Evolutionary conservation across 2,113 vertebrate genomes (phyloP).

Genomic region (Caracal caracal): DNA sequence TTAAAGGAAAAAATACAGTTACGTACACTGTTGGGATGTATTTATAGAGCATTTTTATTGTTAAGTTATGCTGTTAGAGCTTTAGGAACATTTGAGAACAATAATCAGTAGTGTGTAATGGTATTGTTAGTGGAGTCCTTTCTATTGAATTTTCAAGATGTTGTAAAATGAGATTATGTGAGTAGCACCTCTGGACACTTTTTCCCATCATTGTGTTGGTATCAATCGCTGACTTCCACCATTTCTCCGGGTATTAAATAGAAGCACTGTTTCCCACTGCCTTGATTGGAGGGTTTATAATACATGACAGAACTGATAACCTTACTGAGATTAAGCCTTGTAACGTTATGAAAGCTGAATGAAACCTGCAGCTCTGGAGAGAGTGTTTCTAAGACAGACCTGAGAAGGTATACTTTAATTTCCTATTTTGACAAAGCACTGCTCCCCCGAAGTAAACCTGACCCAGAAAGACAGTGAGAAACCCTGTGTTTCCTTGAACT

Average conservation of each 20-base stretch:
- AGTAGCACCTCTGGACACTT: slow-evolving; percentile 91
- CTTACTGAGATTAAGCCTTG: slow-evolving; percentile 87
- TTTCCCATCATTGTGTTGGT: slow-evolving; percentile 94
- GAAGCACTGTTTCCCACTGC: slow-evolving; percentile 90
- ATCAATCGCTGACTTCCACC: slow-evolving; percentile 93
- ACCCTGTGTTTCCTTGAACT: not conserved
- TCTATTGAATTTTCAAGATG: slow-evolving; percentile 91
- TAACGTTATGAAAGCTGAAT: slow-evolving; percentile 69
- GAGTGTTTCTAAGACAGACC: not conserved
- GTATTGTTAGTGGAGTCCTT: slow-evolving; percentile 87
- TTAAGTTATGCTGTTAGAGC: slow-evolving; percentile 80
- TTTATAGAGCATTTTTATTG: slow-evolving; percentile 89
- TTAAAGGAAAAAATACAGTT: slow-evolving; percentile 76
- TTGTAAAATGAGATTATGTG: slow-evolving; percentile 90
- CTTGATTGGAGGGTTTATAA: slow-evolving; percentile 88
- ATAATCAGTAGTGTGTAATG: slow-evolving; percentile 87
- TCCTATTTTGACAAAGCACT: not conserved
- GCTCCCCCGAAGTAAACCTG: not conserved
- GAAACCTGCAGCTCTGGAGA: slow-evolving; percentile 55
- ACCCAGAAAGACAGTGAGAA: not conserved
- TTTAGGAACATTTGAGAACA: slow-evolving; percentile 86
- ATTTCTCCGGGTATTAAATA: slow-evolving; percentile 91
- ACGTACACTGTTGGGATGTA: slow-evolving; percentile 85
- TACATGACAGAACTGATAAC: slow-evolving; percentile 89
- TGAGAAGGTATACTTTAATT: not conserved